Base-by-base conservation (phyloP, 2,113 vertebrate species). In the Ptilorrhoa leucosticta region DNA sequence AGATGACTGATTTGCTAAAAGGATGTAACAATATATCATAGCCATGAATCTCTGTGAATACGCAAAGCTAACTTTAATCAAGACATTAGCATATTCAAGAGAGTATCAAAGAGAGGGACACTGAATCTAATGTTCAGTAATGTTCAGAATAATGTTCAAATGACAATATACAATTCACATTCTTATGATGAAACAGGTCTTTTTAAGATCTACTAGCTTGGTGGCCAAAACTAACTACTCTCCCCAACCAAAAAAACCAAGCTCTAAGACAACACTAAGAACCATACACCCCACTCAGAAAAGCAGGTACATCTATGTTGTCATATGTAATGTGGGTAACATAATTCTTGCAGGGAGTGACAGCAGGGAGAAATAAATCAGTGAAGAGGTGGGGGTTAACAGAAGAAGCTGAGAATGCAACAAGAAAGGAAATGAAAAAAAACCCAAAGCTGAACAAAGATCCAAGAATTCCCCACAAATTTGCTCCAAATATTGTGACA, bases 211-310 rank as follows among this genome's bases (percentile, higher is more conserved):
- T 54, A 44, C 8, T 35, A 42, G 5, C 4, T 45, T 37, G 6
- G 21, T 73, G 56, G 33, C 1, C 30, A 51, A 56, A 86, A 60
- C 3, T 15, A 68, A 24, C 45, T 31, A 50, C 9, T 24, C 4
- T 40, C 4, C 8, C 5, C 14, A 39, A 4, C 3, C 1, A 26
- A 66, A 80, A 79, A 26, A 18, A 0, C 0, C 6, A 15, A 56
- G 37, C 13, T 4, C 6, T 14, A 81, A 60, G 2, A 11, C 11
- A 54, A 71, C 8, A 63, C 19, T 24, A 87, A 63, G 26, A 81
- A 81, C 2, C 4, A 10, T 37, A 39, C 2, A 42, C 0, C 0
- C 2, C 3, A 8, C 23, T 30, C 40, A 47, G 13, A 89, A 82
- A 78, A 54, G 13, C 10, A 70, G n/a, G 37, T 31, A 54, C 0